Conservation (phyloP, 2,888 invertebrate genomes). For the Hololepta plana region DNA sequence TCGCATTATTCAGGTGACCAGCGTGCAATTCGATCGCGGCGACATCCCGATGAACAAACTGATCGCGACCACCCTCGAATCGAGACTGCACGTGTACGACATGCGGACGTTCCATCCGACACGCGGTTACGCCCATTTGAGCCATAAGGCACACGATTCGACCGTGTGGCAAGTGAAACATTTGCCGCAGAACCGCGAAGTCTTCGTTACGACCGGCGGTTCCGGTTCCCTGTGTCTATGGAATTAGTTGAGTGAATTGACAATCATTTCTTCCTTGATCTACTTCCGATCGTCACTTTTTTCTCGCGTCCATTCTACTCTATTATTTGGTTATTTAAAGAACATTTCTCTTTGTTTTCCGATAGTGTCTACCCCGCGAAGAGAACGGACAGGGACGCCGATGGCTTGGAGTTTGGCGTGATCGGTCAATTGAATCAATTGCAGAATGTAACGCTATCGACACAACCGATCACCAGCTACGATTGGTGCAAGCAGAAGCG, state of each 20-base stretch:
- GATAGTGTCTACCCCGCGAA: constrained; percentile 62
- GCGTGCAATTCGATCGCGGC: constrained; percentile 77
- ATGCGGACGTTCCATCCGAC: constrained; percentile 72
- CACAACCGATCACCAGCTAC: constrained; percentile 75
- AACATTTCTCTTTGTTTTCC: constrained; percentile 10
- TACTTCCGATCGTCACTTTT: not conserved
- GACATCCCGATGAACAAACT: constrained; percentile 93
- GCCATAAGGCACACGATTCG: constrained; percentile 36
- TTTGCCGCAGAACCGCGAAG: constrained; percentile 83
- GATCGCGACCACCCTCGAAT: constrained; percentile 78
- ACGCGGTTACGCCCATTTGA: constrained; percentile 63
- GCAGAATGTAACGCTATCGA: constrained; percentile 64
- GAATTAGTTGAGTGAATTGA: constrained; percentile 65
- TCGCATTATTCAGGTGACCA: constrained; percentile 47
- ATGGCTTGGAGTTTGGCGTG: constrained; percentile 57
- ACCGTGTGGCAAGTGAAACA: constrained; percentile 83
- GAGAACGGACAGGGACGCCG: constrained; percentile 47
- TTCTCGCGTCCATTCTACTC: not conserved
- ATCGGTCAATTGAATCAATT: constrained; percentile 55
- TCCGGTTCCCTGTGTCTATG: constrained; percentile 81
- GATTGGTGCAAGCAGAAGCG: constrained; percentile 87
- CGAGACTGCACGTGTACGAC: constrained; percentile 78
- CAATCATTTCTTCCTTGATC: not conserved
- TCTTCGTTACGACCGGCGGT: constrained; percentile 83
- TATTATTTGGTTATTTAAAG: constrained; percentile 17